Evolutionary conservation across 2,797 vertebrate genomes (phyloP).

Genomic region (Salmo trutta): DNA sequence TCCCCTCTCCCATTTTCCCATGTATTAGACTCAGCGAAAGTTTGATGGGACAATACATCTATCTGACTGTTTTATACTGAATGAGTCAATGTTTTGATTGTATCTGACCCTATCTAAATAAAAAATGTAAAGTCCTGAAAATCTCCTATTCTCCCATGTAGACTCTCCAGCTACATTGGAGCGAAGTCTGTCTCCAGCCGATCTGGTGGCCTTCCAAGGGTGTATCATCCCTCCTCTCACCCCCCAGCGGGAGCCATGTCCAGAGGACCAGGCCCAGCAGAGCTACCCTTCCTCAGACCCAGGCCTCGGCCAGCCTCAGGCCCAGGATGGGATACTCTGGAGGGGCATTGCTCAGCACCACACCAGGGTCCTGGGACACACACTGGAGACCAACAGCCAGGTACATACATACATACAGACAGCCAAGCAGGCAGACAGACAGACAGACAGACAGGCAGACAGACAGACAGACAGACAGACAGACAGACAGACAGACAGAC

Average conservation of each 20-base stretch:
- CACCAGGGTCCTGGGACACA: slow-evolving; percentile 69
- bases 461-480: background rate
- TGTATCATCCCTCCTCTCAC: slow-evolving; percentile 70
- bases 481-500: background rate
- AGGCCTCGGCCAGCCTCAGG: background rate
- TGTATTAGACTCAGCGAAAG: too few species aligned
- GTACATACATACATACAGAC: slow-evolving; percentile 68
- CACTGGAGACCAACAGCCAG: slow-evolving; percentile 78
- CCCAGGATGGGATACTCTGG: slow-evolving; percentile 70
- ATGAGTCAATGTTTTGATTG: background rate
- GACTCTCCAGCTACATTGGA: slow-evolving; percentile 77
- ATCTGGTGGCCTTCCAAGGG: slow-evolving; percentile 64
- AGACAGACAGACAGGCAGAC: background rate
- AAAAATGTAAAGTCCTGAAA: too few species aligned
- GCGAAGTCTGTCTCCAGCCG: slow-evolving; percentile 68
- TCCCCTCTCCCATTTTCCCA: too few species aligned
- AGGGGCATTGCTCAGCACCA: slow-evolving; percentile 70
- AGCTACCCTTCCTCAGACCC: slow-evolving; percentile 7
- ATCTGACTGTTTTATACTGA: background rate
- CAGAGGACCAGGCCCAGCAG: slow-evolving; percentile 36
- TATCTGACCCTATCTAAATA: background rate
- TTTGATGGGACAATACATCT: too few species aligned
- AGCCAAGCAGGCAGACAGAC: too few species aligned
- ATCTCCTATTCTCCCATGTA: slow-evolving; percentile 36
- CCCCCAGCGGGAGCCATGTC: slow-evolving; percentile 36